Conservation (phyloP, 2,113 vertebrate genomes). For the Saccopteryx leptura region DNA sequence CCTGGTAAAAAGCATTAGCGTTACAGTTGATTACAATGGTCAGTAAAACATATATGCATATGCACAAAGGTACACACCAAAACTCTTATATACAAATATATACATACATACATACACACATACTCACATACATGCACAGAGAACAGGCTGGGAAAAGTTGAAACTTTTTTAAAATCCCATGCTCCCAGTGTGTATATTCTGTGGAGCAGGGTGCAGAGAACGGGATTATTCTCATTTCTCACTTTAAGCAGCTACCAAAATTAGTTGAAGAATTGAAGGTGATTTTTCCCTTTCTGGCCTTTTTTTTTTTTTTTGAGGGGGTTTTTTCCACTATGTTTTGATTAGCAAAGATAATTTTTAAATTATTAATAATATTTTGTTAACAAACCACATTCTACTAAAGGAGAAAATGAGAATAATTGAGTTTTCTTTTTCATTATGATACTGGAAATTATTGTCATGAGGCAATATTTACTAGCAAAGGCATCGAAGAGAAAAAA, state of each 20-base stretch:
- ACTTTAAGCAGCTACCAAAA: not conserved
- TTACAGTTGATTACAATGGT: not conserved
- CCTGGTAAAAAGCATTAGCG: not conserved
- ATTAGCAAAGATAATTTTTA: constrained; percentile 28
- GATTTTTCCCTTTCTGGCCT: not conserved
- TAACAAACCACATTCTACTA: constrained; percentile 58
- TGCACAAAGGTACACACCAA: not conserved
- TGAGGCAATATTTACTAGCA: constrained; percentile 50
- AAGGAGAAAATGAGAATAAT: not conserved
- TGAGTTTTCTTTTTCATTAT: constrained; percentile 1
- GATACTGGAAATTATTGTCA: constrained; percentile 37
- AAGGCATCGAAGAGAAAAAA: constrained; percentile 38
- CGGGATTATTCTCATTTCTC: not conserved
- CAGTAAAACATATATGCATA: not conserved
- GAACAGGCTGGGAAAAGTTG: not conserved
- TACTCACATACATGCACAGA: not conserved
- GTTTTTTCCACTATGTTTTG: not conserved
- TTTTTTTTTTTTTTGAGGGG: not conserved
- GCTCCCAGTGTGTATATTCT: not conserved
- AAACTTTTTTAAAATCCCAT: not conserved
- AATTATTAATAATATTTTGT: constrained; percentile 38
- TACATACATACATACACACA: not conserved
- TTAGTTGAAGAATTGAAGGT: not conserved
- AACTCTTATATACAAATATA: not conserved
- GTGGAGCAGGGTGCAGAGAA: not conserved